A percentile compares a stretch with the other conserved stretches of the same genome.
Conservation (phyloP, 2,797 vertebrate species). For the Vespertilio murinus region DNA sequence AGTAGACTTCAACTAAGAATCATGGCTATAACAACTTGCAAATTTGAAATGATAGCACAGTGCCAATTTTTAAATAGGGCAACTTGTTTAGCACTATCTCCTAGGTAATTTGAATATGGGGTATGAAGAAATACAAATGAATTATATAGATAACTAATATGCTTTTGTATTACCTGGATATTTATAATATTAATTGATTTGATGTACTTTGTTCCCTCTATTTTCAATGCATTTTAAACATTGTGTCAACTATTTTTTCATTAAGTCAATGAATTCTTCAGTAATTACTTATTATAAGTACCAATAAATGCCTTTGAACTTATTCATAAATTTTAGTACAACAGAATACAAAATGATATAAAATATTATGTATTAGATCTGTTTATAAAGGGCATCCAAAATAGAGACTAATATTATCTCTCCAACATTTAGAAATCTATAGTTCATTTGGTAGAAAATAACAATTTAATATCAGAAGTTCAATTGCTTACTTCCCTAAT, state of each 20-base stretch:
- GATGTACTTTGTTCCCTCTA: not conserved
- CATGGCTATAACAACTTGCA: constrained; percentile 48
- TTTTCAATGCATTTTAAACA: not conserved
- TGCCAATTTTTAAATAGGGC: constrained; percentile 24
- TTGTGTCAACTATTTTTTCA: not conserved
- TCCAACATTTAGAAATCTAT: not conserved
- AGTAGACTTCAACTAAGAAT: constrained; percentile 45
- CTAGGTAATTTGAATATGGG: not conserved
- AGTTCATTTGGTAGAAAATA: not conserved
- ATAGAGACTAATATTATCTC: not conserved
- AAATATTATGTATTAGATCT: not conserved
- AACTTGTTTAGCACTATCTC: constrained; percentile 17
- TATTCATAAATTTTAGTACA: not conserved
- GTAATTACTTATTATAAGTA: not conserved
- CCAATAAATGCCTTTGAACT: not conserved
- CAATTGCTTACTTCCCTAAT: not conserved
- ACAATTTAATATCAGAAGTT: not conserved
- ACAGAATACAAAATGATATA: not conserved
- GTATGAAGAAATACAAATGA: constrained; percentile 52
- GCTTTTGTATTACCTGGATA: not conserved
- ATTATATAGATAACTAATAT: not conserved
- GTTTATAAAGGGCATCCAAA: not conserved
- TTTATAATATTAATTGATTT: constrained; percentile 4
- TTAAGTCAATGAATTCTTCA: not conserved
- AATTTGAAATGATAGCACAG: constrained; percentile 57